Evolutionary conservation across 2,888 invertebrate genomes (phyloP).

Genomic region (Syrista parreyssii): DNA sequence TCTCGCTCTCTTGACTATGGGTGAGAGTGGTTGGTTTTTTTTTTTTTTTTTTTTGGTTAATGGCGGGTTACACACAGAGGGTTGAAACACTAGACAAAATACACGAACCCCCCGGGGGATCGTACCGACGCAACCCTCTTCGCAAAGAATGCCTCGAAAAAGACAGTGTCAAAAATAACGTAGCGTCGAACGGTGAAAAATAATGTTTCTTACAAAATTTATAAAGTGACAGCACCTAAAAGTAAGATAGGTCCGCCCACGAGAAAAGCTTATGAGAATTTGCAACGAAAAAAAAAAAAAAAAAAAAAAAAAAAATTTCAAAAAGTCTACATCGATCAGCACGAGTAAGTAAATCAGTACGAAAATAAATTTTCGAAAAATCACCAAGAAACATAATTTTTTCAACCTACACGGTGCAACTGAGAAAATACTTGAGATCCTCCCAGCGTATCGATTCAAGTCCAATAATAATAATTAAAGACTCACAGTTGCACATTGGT

Average conservation of each 20-base stretch:
- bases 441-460: background rate
- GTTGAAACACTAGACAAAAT: slow-evolving; percentile 90
- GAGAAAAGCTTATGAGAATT: too few relatives aligned
- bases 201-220: too few relatives aligned
- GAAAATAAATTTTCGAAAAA: background rate
- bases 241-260: too few relatives aligned
- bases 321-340: too few relatives aligned
- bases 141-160: background rate
- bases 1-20: slow-evolving; percentile 41
- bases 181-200: too few relatives aligned
- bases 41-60: slow-evolving; percentile 43
- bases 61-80: slow-evolving; percentile 80
- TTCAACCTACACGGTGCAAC: too few relatives aligned
- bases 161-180: background rate
- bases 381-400: background rate
- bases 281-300: too few relatives aligned
- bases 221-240: too few relatives aligned
- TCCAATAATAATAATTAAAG: too few relatives aligned
- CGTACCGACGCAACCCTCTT: background rate
- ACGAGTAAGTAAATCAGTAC: too few relatives aligned
- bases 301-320: too few relatives aligned
- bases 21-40: slow-evolving; percentile 41
- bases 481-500: background rate
- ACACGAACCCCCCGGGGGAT: slow-evolving; percentile 71
- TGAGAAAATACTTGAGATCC: background rate